These are phyloP conservation scores for Catharus bicknelli DNA, from an alignment of 2,113 vertebrate species.

Conservation along the genomic window DNA sequence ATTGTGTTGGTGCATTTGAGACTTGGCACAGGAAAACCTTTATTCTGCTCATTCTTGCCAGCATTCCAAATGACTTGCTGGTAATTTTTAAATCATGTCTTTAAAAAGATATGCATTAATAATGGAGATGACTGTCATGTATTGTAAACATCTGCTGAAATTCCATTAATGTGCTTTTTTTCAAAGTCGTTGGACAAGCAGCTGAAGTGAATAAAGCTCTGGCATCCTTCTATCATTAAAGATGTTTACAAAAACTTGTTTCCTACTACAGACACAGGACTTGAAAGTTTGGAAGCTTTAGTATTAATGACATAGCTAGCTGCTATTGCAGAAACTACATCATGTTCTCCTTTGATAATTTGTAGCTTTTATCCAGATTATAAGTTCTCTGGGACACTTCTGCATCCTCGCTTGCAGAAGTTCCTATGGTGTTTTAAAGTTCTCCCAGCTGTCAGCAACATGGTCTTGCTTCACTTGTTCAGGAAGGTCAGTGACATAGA, in stretches of 20 bases:
- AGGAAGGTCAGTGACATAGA: accelerated
- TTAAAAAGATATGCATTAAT: not conserved
- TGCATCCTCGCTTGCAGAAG: not conserved
- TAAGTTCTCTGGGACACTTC: not conserved
- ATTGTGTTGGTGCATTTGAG: not conserved
- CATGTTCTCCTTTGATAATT: not conserved
- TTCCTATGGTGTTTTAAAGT: not conserved
- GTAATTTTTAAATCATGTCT: not conserved
- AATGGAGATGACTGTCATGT: not conserved
- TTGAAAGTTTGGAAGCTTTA: not conserved
- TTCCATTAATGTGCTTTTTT: not conserved
- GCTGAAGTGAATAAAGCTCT: not conserved
- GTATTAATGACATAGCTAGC: not conserved
- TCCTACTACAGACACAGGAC: not conserved
- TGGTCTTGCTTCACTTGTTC: not conserved
- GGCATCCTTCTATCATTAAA: not conserved
- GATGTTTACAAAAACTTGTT: not conserved
- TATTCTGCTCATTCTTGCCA: not conserved
- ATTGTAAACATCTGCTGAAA: not conserved
- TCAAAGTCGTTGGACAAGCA: not conserved
- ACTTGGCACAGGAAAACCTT: not conserved
- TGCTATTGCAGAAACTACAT: not conserved
- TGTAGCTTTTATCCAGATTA: not conserved
- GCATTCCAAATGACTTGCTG: not conserved
- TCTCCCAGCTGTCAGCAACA: not conserved